Conservation (phyloP, 2,888 invertebrate species). For the Chelonus formosanus region DNA sequence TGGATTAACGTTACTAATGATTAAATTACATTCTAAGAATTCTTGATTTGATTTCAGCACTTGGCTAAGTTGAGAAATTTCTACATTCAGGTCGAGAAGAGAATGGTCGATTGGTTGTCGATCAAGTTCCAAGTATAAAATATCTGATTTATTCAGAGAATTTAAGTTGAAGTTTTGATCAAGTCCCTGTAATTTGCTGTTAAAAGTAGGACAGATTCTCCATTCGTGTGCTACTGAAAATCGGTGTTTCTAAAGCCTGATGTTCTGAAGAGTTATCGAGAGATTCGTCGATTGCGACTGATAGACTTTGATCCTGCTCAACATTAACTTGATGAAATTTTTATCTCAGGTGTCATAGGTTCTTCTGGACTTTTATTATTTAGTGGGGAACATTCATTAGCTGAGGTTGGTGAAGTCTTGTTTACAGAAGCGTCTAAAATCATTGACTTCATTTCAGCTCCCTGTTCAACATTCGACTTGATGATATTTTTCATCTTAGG, state of each 20-base stretch:
- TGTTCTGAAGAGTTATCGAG: background rate
- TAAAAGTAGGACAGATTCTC: background rate
- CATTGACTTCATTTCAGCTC: background rate
- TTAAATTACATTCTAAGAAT: background rate
- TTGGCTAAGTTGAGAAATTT: constrained; percentile 11
- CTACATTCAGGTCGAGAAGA: constrained; percentile 5
- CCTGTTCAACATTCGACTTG: too few species aligned
- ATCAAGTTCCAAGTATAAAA: background rate
- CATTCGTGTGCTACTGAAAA: constrained; percentile 2
- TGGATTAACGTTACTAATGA: background rate
- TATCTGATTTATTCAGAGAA: background rate
- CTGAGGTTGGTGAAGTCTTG: background rate
- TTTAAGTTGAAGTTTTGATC: background rate
- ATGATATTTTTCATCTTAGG: too few species aligned
- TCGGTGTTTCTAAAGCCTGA: background rate
- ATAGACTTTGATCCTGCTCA: background rate
- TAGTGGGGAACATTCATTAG: background rate
- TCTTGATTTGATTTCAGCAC: constrained; percentile 1
- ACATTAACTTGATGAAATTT: background rate
- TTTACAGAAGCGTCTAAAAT: background rate
- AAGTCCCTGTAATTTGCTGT: background rate
- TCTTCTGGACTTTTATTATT: background rate
- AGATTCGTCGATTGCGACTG: constrained; percentile 2
- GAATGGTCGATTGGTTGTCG: constrained; percentile 2
- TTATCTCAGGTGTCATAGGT: background rate